phyloP scores from a whole-genome alignment of 2,888 invertebrate species.

The Trissonchulus sp. region DNA sequence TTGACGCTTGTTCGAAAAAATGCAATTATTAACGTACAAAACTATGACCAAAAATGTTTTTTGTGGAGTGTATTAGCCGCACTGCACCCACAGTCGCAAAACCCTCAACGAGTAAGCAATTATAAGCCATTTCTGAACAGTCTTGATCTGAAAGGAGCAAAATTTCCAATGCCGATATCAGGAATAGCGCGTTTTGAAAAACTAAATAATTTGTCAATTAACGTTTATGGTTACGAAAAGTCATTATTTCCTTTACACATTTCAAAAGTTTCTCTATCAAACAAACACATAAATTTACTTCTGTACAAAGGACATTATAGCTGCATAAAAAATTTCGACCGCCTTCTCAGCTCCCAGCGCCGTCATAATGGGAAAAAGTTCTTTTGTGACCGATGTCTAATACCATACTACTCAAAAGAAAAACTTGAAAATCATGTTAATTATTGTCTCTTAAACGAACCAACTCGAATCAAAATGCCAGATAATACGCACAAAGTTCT shows the following conservation, averaged over 20 bases:
- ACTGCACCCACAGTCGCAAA: not conserved
- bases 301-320: not conserved
- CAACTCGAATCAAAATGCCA: constrained; percentile 4
- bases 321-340: not conserved
- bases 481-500: not conserved
- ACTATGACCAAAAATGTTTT: too few species aligned
- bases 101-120: not conserved
- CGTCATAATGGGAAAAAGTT: not conserved
- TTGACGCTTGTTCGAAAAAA: not conserved
- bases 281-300: too few species aligned
- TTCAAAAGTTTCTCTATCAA: too few species aligned
- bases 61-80: too few species aligned
- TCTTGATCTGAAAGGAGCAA: too few species aligned
- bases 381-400: not conserved
- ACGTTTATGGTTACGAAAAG: too few species aligned
- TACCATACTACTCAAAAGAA: constrained; percentile 2
- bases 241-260: too few species aligned
- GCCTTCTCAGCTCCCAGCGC: not conserved
- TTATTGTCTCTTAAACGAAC: not conserved
- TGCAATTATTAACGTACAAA: not conserved
- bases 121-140: not conserved
- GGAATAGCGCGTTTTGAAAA: not conserved
- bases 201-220: constrained; percentile 3
- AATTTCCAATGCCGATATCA: not conserved
- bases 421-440: not conserved